A percentile compares a stretch with the other conserved stretches of the same genome.
Conservation (phyloP, 2,888 invertebrate genomes). For the Drosophila ezoana region DNA sequence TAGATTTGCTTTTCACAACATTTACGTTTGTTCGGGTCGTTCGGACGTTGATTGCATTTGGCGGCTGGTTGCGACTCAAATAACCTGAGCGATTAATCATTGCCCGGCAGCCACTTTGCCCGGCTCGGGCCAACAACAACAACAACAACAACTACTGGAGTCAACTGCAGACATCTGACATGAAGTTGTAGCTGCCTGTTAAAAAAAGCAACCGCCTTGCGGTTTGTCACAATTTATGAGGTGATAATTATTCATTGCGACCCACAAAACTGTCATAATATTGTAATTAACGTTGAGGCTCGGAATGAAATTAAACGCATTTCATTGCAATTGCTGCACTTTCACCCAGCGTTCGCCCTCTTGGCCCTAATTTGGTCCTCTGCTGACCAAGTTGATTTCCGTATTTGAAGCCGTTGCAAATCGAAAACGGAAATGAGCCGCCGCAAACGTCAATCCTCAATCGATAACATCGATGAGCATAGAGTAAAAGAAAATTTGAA, state of each 20-base stretch:
- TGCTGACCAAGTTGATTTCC: slow-evolving; percentile 66
- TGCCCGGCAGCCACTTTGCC: slow-evolving; percentile 21
- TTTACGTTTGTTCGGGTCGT: slow-evolving; percentile 66
- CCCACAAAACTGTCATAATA: slow-evolving; percentile 79
- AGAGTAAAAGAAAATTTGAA: slow-evolving; percentile 7
- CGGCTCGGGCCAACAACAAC: slow-evolving; percentile 29
- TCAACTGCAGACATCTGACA: slow-evolving; percentile 58
- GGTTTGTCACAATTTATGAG: slow-evolving; percentile 82
- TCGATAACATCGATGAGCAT: slow-evolving; percentile 66
- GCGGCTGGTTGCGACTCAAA: slow-evolving; percentile 69
- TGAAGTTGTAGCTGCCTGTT: slow-evolving; percentile 3
- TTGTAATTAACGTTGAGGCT: slow-evolving; percentile 78
- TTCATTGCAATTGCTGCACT: slow-evolving; percentile 67
- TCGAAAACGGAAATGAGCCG: slow-evolving; percentile 68
- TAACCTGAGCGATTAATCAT: slow-evolving; percentile 77
- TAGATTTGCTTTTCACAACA: slow-evolving; percentile 84
- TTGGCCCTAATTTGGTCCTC: slow-evolving; percentile 14
- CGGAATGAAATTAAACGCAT: slow-evolving; percentile 74
- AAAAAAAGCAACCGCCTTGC: slow-evolving; percentile 54
- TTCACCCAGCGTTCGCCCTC: slow-evolving; percentile 40
- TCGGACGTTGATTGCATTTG: slow-evolving; percentile 74
- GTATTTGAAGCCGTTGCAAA: slow-evolving; percentile 48
- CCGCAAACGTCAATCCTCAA: slow-evolving; percentile 59
- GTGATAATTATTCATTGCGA: slow-evolving; percentile 81
- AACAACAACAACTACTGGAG: slow-evolving; percentile 17